Evolutionary conservation across 2,888 invertebrate species (phyloP).

Genomic region (Drosophila nr. perissopoda): DNA sequence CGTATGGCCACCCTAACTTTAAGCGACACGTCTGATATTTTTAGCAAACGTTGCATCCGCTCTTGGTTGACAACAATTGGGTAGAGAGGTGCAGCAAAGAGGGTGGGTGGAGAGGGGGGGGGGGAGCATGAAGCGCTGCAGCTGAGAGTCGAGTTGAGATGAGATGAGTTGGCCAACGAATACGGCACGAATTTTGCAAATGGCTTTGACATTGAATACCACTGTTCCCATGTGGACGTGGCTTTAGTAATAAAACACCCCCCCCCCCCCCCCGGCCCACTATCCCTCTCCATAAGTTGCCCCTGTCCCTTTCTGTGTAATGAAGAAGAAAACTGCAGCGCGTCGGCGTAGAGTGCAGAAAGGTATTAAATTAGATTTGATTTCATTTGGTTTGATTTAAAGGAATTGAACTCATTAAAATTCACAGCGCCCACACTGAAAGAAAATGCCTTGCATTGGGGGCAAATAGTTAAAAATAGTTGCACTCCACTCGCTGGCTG

Average conservation of each 20-base stretch:
- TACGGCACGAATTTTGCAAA: constrained; percentile 39
- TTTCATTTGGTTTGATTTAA: constrained; percentile 45
- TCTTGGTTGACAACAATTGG: constrained; percentile 13
- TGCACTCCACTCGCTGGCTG: constrained; percentile 11
- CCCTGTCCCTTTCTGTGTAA: constrained; percentile 24
- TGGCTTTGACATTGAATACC: constrained; percentile 54
- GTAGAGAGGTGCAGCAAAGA: not conserved
- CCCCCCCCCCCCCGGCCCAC: not conserved
- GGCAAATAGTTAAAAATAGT: constrained; percentile 41
- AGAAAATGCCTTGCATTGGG: not conserved
- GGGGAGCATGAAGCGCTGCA: not conserved
- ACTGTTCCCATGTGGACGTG: constrained; percentile 16
- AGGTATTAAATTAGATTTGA: constrained; percentile 42
- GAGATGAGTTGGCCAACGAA: constrained; percentile 20
- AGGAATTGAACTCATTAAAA: constrained; percentile 49
- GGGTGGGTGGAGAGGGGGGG: accelerated
- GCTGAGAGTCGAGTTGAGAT: not conserved
- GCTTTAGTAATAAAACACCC: not conserved
- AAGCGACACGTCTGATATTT: constrained; percentile 44
- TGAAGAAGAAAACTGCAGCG: constrained; percentile 44
- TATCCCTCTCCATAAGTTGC: not conserved
- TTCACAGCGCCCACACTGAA: constrained; percentile 11
- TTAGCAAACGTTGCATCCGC: constrained; percentile 56
- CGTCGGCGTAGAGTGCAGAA: constrained; percentile 6
- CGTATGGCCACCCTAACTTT: constrained; percentile 46